Conservation (phyloP, 2,113 vertebrate species). For the Perognathus longimembris region DNA sequence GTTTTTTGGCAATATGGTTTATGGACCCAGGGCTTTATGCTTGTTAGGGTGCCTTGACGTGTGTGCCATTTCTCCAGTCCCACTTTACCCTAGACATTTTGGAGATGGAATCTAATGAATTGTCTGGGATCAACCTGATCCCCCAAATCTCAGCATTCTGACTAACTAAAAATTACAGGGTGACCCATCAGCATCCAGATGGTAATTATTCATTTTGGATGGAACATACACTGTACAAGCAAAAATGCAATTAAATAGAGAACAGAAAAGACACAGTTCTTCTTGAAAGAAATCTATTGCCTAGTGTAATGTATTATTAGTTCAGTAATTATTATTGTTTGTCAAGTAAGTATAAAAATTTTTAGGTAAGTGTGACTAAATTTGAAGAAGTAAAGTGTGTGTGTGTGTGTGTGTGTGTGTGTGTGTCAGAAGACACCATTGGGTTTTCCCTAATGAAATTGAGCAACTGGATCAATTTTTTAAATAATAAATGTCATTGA, state of each 20-base stretch:
- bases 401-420: neutral
- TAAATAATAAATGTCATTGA: neutral
- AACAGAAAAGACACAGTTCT: neutral
- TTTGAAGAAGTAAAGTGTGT: neutral
- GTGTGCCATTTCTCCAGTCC: too few relatives aligned
- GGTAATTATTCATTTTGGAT: too few relatives aligned
- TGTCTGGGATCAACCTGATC: too few relatives aligned
- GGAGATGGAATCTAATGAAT: too few relatives aligned
- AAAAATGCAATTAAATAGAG: conserved; percentile 1
- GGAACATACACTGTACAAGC: neutral
- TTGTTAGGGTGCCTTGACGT: too few relatives aligned
- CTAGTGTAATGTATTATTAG: neutral
- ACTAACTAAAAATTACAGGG: too few relatives aligned
- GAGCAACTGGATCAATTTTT: neutral
- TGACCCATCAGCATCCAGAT: too few relatives aligned
- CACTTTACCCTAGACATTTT: too few relatives aligned
- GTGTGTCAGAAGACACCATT: neutral
- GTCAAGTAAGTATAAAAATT: neutral
- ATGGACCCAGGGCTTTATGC: too few relatives aligned
- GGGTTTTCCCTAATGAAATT: neutral
- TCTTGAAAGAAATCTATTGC: neutral
- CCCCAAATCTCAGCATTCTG: too few relatives aligned
- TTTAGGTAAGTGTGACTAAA: neutral
- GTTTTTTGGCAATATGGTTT: too few relatives aligned
- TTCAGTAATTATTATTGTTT: neutral